Evolutionary conservation across 2,888 invertebrate species (phyloP).

Genomic region (Erebia palarica): DNA sequence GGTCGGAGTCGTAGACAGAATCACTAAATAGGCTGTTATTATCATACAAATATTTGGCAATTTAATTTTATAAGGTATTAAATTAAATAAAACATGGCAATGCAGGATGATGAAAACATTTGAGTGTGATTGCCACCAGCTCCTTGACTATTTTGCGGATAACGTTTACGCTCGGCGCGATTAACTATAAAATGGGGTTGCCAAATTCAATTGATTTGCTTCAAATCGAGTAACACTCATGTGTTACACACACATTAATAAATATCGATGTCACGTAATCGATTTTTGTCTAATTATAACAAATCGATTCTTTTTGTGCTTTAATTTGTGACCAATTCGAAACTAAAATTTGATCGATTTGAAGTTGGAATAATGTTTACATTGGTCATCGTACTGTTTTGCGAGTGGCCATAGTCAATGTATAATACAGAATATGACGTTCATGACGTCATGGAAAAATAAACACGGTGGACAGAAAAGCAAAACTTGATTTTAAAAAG

Average conservation of each 20-base stretch:
- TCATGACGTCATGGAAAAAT: too few relatives aligned
- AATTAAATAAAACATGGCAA: not conserved
- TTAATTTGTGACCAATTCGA: too few relatives aligned
- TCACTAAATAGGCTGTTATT: too few relatives aligned
- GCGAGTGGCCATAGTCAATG: too few relatives aligned
- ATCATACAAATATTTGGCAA: too few relatives aligned
- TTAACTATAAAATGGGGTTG: conserved; percentile 19
- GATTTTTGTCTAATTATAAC: too few relatives aligned
- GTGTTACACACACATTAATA: not conserved
- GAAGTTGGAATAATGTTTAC: too few relatives aligned
- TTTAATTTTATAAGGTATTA: not conserved
- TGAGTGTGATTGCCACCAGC: not conserved
- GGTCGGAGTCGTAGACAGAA: too few relatives aligned
- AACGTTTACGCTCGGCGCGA: conserved; percentile 12
- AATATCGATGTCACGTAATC: not conserved
- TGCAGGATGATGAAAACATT: not conserved
- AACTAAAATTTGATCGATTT: too few relatives aligned
- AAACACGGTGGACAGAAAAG: not conserved
- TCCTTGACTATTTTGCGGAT: conserved; percentile 12
- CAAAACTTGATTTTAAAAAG: not conserved
- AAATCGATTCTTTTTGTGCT: too few relatives aligned
- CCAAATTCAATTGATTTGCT: conserved; percentile 2
- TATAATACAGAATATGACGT: too few relatives aligned
- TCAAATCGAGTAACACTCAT: not conserved
- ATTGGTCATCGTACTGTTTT: too few relatives aligned